Evolutionary conservation across 2,888 invertebrate genomes (phyloP).

Genomic region (Leptogaster cylindrica): DNA sequence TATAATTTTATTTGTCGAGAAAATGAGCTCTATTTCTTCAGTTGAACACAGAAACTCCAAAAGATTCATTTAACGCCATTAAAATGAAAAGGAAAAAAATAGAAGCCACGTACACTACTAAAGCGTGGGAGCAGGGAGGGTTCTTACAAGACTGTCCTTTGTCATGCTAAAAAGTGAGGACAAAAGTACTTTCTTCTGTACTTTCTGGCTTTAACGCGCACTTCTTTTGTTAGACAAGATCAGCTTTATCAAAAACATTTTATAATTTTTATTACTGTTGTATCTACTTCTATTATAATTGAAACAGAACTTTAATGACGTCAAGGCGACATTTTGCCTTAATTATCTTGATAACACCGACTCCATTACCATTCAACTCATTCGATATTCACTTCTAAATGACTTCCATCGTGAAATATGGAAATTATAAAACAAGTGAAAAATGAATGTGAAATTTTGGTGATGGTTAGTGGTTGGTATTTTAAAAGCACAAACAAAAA

Average conservation of each 20-base stretch:
- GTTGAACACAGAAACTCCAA: background rate
- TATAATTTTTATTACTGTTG: slow-evolving; percentile 28
- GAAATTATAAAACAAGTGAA: too few relatives aligned
- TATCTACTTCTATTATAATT: background rate
- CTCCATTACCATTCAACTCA: too few relatives aligned
- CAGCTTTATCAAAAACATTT: slow-evolving; percentile 21
- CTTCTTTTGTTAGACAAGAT: background rate
- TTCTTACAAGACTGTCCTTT: slow-evolving; percentile 30
- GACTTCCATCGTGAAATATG: too few relatives aligned
- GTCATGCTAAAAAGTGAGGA: slow-evolving; percentile 23
- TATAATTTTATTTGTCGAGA: slow-evolving; percentile 24
- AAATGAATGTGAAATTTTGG: too few relatives aligned
- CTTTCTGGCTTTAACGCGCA: slow-evolving; percentile 14
- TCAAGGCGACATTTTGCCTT: background rate
- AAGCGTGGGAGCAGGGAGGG: too few relatives aligned
- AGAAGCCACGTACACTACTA: too few relatives aligned
- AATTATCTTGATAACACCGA: slow-evolving; percentile 23
- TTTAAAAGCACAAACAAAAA: too few relatives aligned
- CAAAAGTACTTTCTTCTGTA: slow-evolving; percentile 13
- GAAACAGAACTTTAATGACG: slow-evolving; percentile 10
- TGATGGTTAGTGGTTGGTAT: too few relatives aligned
- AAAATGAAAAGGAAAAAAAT: slow-evolving; percentile 21
- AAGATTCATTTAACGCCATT: slow-evolving; percentile 24
- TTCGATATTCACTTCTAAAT: too few relatives aligned
- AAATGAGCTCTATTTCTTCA: slow-evolving; percentile 4